Evolutionary conservation across 2,888 invertebrate species (phyloP).

Genomic region (Parochlus steinenii): DNA sequence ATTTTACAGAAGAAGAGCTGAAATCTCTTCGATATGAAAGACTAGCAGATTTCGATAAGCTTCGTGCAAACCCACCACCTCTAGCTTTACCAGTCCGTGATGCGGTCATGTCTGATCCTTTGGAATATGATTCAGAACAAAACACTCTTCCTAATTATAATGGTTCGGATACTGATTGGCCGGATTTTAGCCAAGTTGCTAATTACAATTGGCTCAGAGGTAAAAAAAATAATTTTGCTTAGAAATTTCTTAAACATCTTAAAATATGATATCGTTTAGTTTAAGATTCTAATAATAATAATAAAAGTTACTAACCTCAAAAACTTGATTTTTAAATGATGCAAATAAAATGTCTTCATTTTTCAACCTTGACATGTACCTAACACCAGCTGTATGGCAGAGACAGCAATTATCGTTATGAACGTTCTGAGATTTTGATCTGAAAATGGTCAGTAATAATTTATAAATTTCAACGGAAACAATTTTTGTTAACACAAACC

Average conservation of each 20-base stretch:
- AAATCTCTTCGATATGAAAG: not conserved
- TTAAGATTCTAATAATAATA: no score
- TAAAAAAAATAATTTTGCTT: not conserved
- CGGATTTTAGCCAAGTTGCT: no score
- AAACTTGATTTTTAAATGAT: constrained; percentile 70
- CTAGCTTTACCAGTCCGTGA: not conserved
- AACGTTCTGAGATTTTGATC: constrained; percentile 43
- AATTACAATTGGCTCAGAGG: not conserved
- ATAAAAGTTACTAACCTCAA: constrained; percentile 46
- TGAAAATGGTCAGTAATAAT: constrained; percentile 18
- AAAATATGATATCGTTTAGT: no score
- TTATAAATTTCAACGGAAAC: not conserved
- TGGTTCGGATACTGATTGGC: not conserved
- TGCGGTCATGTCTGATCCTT: no score
- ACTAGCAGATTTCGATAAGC: constrained; percentile 1
- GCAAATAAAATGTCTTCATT: constrained; percentile 72
- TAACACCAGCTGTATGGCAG: constrained; percentile 73
- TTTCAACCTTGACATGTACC: constrained; percentile 53
- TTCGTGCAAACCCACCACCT: not conserved
- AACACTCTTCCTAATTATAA: constrained; percentile 4
- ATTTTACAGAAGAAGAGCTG: not conserved
- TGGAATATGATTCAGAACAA: constrained; percentile 1
- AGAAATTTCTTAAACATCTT: no score
- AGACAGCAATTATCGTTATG: constrained; percentile 82
- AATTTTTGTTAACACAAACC: constrained; percentile 30